Evolutionary conservation across 2,888 invertebrate species (phyloP), one percentile per base, ranked within the genome.

Genomic region (Lypha dubia): DNA sequence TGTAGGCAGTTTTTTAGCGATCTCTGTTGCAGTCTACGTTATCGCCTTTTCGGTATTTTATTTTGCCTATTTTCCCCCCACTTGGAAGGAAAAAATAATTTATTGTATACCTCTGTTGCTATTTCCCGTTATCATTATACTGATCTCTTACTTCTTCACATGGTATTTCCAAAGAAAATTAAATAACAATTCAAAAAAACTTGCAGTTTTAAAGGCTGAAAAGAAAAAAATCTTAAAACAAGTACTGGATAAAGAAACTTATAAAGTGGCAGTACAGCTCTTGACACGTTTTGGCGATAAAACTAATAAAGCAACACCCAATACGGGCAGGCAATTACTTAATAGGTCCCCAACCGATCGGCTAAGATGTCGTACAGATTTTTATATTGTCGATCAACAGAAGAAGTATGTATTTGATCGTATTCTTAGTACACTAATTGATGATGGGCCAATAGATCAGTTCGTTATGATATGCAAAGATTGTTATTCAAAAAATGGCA

Each of bases 181-280:
- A 70, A 94, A 94, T 83, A 95, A 95, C 90, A 98, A 97, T 92
- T 95, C 96, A 90, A 93, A 94, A 76, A 95, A 96, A 90, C 92
- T 97, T 49, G 93, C 92, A 62, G 94, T 94, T 73, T 94, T 98
- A 92, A 94, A 95, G 88, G 94, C 95, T n/a, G 95, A 97, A 89
- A 98, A 97, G 90, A 96, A 95, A 91, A 95, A 96, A 91, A 95
- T 99, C 86, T 93, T 99, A 77, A 98, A 99, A 89, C 96, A 97
- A 90, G 98, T 99, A 41, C 98, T 97, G 95, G 98, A 99, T 90
- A 99, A 96, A 46, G 99, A 99, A 93, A 99, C 98, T 0, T 99
- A 98, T 91, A 99, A 99, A 93, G 96, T 96, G 63, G 92, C 92
- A 53, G 88, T 92, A 35, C 91, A 91, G 87, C 90, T 92, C 53